Evolutionary conservation across 2,113 vertebrate genomes (phyloP), one percentile per base, ranked within the genome.

Genomic region (Aegithalos caudatus): DNA sequence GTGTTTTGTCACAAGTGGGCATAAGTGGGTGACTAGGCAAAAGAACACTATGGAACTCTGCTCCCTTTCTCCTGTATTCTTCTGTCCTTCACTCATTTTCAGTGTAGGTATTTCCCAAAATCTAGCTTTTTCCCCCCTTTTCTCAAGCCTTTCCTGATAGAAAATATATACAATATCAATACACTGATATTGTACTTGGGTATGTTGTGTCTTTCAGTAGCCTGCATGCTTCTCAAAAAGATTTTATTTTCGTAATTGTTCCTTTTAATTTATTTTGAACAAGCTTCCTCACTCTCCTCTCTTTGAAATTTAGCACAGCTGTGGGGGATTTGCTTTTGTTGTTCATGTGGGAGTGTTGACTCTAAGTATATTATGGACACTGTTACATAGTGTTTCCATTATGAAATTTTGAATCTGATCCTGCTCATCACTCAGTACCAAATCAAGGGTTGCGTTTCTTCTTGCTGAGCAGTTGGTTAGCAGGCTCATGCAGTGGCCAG

Each of bases 351-450:
- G 53, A 37, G 37, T 4, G 1, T 71, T 92, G 78, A 44, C 42
- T 90, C 79, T 29, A 25, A 81, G 60, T 86, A 13, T 89, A 81
- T 93, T 81, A 56, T 35, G 45, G 70, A 91, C 73, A 31, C 78
- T 87, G 37, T 95, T 95, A 91, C 84, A 23, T 60, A 72, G 81
- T 72, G 61, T 94, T 97, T 91, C 95, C 57, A 76, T 93, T 93
- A 93, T 56, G 81, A 94, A 95, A 71, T 91, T 94, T 93, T 93
- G 57, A 94, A 94, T 94, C 73, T 88, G 92, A 93, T 95, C 92
- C 78, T 91, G n/a, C 70, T 85, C 13, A 61, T 93, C 74, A 14
- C 65, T 79, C 70, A 65, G 67, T 73, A 86, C 72, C 83, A 89
- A 95, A 91, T 86, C 67, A 72, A 94, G 88, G 45, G 28, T 80